phyloP scores from a whole-genome alignment of 2,113 vertebrate genomes.

The Brevimyrus niger region DNA sequence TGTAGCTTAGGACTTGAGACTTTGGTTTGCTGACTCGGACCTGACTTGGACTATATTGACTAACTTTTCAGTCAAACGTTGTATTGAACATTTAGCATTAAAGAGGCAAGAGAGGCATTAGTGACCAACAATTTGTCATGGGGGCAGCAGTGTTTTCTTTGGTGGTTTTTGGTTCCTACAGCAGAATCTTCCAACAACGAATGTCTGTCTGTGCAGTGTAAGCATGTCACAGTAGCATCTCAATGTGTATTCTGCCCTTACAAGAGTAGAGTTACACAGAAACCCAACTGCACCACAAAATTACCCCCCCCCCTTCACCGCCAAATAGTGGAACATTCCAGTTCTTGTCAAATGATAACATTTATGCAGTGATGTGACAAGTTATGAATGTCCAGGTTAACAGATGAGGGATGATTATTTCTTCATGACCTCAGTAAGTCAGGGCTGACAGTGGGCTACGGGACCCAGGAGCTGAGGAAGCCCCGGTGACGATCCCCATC shows the following conservation, averaged over 20 bases:
- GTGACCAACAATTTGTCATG: not conserved
- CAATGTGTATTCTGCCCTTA: conserved; percentile 4
- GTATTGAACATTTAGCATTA: not conserved
- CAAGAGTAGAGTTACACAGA: not conserved
- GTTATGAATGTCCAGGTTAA: not conserved
- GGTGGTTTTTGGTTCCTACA: not conserved
- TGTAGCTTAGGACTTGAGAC: not conserved
- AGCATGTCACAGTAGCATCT: not conserved
- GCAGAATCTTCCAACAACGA: not conserved
- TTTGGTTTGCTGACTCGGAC: too few relatives aligned
- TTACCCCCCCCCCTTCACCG: too few relatives aligned
- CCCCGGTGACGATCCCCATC: not conserved
- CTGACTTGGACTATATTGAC: too few relatives aligned
- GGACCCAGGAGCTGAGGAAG: not conserved
- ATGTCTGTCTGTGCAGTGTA: not conserved
- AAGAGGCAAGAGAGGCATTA: not conserved
- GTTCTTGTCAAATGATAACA: not conserved
- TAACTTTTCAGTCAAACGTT: not conserved
- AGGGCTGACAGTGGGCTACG: not conserved
- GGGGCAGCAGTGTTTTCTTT: not conserved
- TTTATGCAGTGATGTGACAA: conserved; percentile 4
- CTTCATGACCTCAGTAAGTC: not conserved
- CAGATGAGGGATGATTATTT: not conserved
- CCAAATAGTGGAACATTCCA: not conserved
- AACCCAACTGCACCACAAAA: not conserved